These are phyloP conservation scores for Pristis pectinata DNA, from an alignment of 2,797 vertebrate genomes.

Conservation along the genomic window DNA sequence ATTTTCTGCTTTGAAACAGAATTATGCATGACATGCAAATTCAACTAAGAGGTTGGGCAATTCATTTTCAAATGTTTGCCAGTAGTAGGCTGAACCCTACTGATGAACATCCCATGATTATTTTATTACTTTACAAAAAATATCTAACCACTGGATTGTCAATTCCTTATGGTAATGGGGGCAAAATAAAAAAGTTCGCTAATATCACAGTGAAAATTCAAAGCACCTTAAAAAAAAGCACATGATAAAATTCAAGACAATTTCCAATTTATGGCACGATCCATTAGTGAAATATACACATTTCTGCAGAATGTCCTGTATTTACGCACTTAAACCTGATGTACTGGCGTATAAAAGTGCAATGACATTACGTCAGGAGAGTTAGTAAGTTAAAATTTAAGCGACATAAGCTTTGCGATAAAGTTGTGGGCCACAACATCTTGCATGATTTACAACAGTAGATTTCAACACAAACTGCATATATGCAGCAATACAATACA, in stretches of 20 bases:
- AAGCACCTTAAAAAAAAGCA: not conserved
- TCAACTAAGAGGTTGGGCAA: not conserved
- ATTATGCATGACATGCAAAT: not conserved
- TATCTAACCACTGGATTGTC: not conserved
- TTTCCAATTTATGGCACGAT: not conserved
- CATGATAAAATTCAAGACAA: too few relatives aligned
- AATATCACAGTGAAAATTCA: not conserved
- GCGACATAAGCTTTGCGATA: not conserved
- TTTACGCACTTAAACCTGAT: not conserved
- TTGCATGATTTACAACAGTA: not conserved
- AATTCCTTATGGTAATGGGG: not conserved
- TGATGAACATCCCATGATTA: not conserved
- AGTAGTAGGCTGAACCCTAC: not conserved
- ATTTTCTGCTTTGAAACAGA: not conserved
- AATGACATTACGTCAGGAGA: not conserved
- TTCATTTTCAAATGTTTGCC: not conserved
- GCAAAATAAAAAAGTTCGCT: not conserved
- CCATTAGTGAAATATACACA: not conserved
- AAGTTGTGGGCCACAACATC: too few relatives aligned
- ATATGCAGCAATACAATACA: not conserved
- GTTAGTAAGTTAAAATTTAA: not conserved
- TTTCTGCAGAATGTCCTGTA: too few relatives aligned
- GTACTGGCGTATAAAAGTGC: not conserved
- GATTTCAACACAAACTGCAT: not conserved
- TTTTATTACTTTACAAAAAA: not conserved